Percentiles rank a stretch among this genome's conserved stretches.
Evolutionary conservation across 2,888 invertebrate genomes (phyloP).

Genomic region (Schizotus pectinicornis): DNA sequence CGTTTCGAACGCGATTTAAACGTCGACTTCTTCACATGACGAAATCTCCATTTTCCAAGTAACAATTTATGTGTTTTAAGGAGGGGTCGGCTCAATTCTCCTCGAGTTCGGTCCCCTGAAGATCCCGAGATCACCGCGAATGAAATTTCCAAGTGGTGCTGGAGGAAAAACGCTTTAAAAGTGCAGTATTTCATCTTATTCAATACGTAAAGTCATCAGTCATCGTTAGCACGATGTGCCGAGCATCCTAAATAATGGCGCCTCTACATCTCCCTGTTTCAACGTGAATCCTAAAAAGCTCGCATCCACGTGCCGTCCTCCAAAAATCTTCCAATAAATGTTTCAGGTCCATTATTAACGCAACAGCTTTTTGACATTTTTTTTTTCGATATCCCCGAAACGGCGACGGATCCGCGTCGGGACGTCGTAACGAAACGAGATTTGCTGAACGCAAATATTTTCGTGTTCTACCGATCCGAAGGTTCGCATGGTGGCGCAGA

Average conservation of each 20-base stretch:
- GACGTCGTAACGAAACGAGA: too few relatives aligned
- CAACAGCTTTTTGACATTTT: too few relatives aligned
- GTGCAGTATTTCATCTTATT: conserved; percentile 45
- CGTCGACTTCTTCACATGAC: too few relatives aligned
- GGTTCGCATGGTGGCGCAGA: too few relatives aligned
- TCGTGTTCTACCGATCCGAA: too few relatives aligned
- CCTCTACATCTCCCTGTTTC: conserved; percentile 45
- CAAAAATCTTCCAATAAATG: conserved; percentile 17
- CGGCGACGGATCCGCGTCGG: too few relatives aligned
- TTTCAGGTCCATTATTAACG: conserved; percentile 1
- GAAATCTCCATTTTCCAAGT: too few relatives aligned
- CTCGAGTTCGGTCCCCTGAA: too few relatives aligned
- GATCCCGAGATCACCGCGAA: conserved; percentile 20
- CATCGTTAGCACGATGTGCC: conserved; percentile 46
- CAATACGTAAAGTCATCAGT: conserved; percentile 47
- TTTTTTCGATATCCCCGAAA: too few relatives aligned
- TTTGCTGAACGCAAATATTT: too few relatives aligned
- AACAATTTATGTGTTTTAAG: not conserved
- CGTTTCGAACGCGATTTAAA: not conserved
- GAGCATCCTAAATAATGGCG: conserved; percentile 48
- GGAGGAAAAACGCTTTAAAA: conserved; percentile 37
- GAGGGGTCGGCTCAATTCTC: not conserved
- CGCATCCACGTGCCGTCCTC: conserved; percentile 21
- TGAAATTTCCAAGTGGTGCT: conserved; percentile 33
- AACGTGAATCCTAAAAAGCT: conserved; percentile 27